Evolutionary conservation across 2,888 invertebrate species (phyloP), one percentile per base, ranked within the genome.

Genomic region (Lasioglossum oenotherae): DNA sequence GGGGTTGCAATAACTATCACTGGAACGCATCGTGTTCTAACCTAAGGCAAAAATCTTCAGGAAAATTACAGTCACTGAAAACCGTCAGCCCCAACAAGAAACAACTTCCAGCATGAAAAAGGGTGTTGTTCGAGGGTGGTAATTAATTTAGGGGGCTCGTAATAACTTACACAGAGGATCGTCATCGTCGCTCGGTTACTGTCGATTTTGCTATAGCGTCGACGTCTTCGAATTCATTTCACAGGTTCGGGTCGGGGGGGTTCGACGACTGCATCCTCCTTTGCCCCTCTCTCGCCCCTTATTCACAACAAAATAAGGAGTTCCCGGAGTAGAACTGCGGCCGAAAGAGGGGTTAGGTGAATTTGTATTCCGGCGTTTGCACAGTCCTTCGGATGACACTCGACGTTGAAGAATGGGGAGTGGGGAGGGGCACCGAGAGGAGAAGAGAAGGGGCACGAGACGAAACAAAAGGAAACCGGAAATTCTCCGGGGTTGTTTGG

Each of bases 111-210:
- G 1, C 3, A 53, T 23, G 1, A 10, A 10, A 23, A 53, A 0
- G 23, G 10, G 23, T 10, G 23, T 2, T 53, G 8, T 49, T 49
- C 1, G 19, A 64, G 27, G 14, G 0, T 2, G 35, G 2, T 19
- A 67, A 31, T 14, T 53, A 16, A 19, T 16, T 67, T 4, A 41
- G 8, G 6, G 16, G 67, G 19, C 1, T 2, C 16, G 5, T 0
- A 6, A 19, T 19, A 19, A 16, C 86, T 87, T 78, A 88, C 88
- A 64, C 77, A 79, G 49, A 88, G 71, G 14, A 88, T 74, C 76
- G 81, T 19, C 88, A 88, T 88, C 67, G 81, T 67, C 41, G 35
- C 27, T 31, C 14, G 19, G 78, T 19, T 86, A 88, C 88, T 44
- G 81, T 69, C 57, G 85, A 81, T 81, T 81, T 85, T 74, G 53